Base-by-base conservation (phyloP, 2,797 vertebrate genomes). In the Pseudomugil tenellus region DNA sequence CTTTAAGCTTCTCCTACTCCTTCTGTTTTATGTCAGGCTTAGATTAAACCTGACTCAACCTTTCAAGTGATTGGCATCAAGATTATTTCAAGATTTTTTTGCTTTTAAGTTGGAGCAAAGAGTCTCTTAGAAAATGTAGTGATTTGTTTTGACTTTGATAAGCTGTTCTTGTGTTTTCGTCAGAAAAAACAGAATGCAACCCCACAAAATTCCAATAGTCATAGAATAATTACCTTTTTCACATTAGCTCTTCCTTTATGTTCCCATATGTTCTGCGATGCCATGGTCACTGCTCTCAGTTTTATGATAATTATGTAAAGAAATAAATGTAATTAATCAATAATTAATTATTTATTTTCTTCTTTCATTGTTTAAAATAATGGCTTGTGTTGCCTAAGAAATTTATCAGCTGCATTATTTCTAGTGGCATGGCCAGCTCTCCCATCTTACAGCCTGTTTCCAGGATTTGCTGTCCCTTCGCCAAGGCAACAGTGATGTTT, bases 401-500 rank as follows among this genome's bases (percentile, higher is more conserved):
- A 31, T 70, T 61, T 31, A n/a, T 66, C 63, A 67, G 16, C 55
- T 77, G 58, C 29, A 74, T 49, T 52, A 61, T 78, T 55, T 80
- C 31, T 54, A 54, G 58, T 57, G 67, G 48, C 84, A 53, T 76
- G 66, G 73, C 67, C 76, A 6, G 56, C 58, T 73, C 83, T 90
- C 84, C 83, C 92, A 79, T 89, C 95, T 95, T 94, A 91, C 92
- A 84, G 92, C 91, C 93, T 93, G 93, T 93, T 94, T 94, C 93
- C 90, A 93, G 93, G 92, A 87, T 90, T 84, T 80, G 58, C 77
- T 70, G 75, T 81, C 75, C 74, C 68, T 76, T 87, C 43, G 3
- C 74, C 37, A 86, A 93, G 93, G 94, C 92, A 93, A 94, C 95
- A 90, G 86, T 83, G 93, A 94, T 92, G 92, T 95, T 94, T 95